These are phyloP conservation scores for Protosalanx chinensis DNA, from an alignment of 2,797 vertebrate species.

Conservation along the genomic window DNA sequence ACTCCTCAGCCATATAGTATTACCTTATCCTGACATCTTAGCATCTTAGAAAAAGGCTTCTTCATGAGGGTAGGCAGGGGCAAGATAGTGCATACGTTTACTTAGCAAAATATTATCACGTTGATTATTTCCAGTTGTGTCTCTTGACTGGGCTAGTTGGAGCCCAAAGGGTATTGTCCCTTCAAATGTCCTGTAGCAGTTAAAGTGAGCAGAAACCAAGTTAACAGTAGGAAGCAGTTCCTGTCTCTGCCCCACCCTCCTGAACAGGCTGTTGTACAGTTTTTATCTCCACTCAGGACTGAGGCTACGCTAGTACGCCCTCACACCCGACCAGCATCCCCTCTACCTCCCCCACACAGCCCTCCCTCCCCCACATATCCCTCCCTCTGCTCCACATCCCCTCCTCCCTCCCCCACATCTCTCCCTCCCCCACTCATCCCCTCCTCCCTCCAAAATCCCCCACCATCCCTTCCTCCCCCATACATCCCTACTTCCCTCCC, in stretches of 20 bases:
- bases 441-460: no score
- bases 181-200: background rate
- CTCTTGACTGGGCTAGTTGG: background rate
- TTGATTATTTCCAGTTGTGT: background rate
- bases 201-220: slow-evolving; percentile 14
- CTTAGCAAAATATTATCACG: background rate
- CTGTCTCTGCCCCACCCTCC: slow-evolving; percentile 19
- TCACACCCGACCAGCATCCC: slow-evolving; percentile 52
- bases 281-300: slow-evolving; percentile 54
- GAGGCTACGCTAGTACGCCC: slow-evolving; percentile 36
- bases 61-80: slow-evolving; percentile 32
- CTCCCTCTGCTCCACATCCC: background rate
- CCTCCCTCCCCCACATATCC: no score
- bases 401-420: background rate
- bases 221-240: slow-evolving; percentile 25
- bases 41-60: slow-evolving; percentile 15
- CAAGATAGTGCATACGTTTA: background rate
- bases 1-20: slow-evolving; percentile 50
- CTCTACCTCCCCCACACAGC: background rate
- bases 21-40: slow-evolving; percentile 25
- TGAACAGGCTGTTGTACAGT: slow-evolving; percentile 27
- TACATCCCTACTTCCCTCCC: no score
- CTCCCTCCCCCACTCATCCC: no score
- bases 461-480: no score
- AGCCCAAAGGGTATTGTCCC: background rate